phyloP scores from a whole-genome alignment of 2,888 invertebrate species.

The Trachelus stipa region DNA sequence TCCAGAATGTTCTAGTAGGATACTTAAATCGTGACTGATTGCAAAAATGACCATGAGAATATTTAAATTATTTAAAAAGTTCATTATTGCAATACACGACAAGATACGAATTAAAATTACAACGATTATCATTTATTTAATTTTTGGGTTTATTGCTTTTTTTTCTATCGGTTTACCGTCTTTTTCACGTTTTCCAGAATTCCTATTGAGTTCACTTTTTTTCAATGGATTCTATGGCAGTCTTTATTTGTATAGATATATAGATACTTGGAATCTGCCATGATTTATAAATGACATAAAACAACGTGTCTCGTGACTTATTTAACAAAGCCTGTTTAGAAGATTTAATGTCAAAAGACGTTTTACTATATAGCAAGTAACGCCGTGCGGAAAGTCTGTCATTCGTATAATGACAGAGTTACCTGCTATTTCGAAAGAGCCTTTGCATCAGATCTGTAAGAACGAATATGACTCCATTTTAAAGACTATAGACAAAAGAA shows the following conservation, averaged over 20 bases:
- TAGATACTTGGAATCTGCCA: background rate
- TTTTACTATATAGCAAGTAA: background rate
- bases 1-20: background rate
- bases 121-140: background rate
- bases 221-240: background rate
- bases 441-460: background rate
- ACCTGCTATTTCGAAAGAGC: background rate
- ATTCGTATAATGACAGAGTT: conserved; percentile 43
- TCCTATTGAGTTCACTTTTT: background rate
- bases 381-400: conserved; percentile 28
- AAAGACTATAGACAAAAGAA: background rate
- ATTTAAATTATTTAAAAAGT: background rate
- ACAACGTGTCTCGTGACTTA: conserved; percentile 23
- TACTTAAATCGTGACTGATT: background rate
- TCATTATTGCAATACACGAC: no score
- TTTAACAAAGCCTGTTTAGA: conserved; percentile 19
- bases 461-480: background rate
- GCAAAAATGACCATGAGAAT: background rate
- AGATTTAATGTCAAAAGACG: conserved; percentile 31
- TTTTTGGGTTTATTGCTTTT: background rate
- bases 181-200: background rate
- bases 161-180: background rate
- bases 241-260: no score
- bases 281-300: conserved; percentile 17
- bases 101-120: background rate